Percentiles rank a stretch among this genome's conserved stretches.
Evolutionary conservation across 2,888 invertebrate genomes (phyloP).

Genomic region (Harpalus rubripes): DNA sequence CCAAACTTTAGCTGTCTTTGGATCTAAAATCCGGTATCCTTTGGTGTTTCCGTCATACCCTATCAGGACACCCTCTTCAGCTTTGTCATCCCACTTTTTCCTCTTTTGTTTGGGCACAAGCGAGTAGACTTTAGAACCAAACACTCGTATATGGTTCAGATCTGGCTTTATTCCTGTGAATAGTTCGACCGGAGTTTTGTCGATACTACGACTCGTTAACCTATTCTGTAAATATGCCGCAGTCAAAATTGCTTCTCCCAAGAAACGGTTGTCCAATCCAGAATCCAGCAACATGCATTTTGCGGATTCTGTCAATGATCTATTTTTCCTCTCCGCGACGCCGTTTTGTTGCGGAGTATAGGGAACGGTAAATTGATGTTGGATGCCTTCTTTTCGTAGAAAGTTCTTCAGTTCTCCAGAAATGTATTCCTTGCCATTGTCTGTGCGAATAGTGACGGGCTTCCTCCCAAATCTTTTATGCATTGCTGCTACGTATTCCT

Average conservation of each 20-base stretch:
- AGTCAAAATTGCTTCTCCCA: constrained; percentile 71
- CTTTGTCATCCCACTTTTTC: constrained; percentile 72
- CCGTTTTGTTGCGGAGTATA: constrained; percentile 74
- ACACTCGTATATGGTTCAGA: constrained; percentile 72
- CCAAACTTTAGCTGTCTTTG: constrained; percentile 25
- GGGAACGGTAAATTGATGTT: constrained; percentile 71
- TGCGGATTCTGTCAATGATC: constrained; percentile 63
- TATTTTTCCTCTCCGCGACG: constrained; percentile 71
- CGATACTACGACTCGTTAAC: constrained; percentile 10
- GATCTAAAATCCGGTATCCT: constrained; percentile 39
- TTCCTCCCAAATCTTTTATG: constrained; percentile 69
- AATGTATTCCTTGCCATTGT: constrained; percentile 70
- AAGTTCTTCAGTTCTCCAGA: constrained; percentile 65
- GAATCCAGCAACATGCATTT: constrained; percentile 70
- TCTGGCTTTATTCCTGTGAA: constrained; percentile 73
- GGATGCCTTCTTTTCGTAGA: constrained; percentile 70
- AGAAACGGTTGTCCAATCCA: constrained; percentile 68
- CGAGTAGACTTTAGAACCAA: constrained; percentile 72
- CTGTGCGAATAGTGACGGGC: constrained; percentile 69
- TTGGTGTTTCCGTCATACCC: constrained; percentile 70
- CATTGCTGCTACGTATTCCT: constrained; percentile 69
- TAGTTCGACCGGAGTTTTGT: constrained; percentile 72
- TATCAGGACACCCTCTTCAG: constrained; percentile 71
- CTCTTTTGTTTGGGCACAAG: constrained; percentile 72
- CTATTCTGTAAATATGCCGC: constrained; percentile 53